Evolutionary conservation across 2,113 vertebrate species (phyloP), one percentile per base, ranked within the genome.

Genomic region (Mesitornis unicolor): DNA sequence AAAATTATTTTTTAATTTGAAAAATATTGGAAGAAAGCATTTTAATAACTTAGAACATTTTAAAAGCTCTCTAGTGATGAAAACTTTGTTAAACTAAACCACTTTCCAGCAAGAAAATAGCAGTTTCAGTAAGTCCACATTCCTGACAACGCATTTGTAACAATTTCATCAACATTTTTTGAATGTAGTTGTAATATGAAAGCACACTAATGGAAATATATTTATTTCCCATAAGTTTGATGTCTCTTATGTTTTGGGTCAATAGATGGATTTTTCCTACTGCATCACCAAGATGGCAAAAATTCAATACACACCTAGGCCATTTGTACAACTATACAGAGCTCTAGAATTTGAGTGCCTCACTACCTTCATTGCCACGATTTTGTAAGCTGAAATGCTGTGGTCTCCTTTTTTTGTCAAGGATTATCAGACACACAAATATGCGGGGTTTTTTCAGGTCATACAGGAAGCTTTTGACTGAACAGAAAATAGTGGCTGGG

Each of bases 101-200:
- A 86, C 67, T 70, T 74, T 84, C 42, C 90, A 93, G 25, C 22
- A 89, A 89, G 88, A 90, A 90, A 86, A 86, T 2, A 70, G 17
- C 21, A 56, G 14, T 88, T 95, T 79, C 53, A 73, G 2, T 80
- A 92, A 94, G 35, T 28, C 76, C 54, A 67, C 59, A 43, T 67
- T 92, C 79, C 54, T 80, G 24, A 86, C 71, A 69, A 69, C 8
- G 29, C 47, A 80, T 36, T 29, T 83, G 31, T 29, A 85, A 76
- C 16, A 77, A 88, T 88, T 86, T 67, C 48, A 80, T 74, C 74
- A 42, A 57, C 21, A 24, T 17, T 48, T 94, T 89, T 80, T 60
- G 57, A 83, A 57, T 5, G 4, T 47, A 74, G 70, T 48, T 61
- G 59, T 45, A 88, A 74, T 54, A 65, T 42, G 50, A 92, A 92